Evolutionary conservation across 2,113 vertebrate species (phyloP).

Genomic region (Phyllopteryx taeniolatus): DNA sequence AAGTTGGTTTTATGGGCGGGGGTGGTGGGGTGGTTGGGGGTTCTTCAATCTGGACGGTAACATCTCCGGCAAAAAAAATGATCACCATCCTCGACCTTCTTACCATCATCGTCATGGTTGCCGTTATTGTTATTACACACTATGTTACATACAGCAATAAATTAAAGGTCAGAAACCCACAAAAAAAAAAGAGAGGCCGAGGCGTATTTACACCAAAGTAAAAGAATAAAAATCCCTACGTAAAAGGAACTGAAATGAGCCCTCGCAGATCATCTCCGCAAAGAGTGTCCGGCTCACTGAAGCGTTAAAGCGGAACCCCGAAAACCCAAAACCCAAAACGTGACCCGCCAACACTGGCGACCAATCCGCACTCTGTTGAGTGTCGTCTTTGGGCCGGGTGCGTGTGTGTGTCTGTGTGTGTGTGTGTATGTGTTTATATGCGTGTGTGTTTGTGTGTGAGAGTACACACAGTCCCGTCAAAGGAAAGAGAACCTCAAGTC

Average conservation of each 20-base stretch:
- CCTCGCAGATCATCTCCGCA: conserved; percentile 24
- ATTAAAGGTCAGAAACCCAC: conserved; percentile 55
- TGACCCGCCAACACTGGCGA: background rate
- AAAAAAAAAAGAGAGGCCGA: conserved; percentile 64
- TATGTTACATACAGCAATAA: conserved; percentile 81
- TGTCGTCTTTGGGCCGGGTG: conserved; percentile 53
- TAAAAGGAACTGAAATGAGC: conserved; percentile 20
- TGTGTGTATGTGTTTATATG: background rate
- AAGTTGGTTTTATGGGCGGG: conserved; percentile 75
- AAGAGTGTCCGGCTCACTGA: conserved; percentile 36
- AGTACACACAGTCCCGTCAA: conserved; percentile 41
- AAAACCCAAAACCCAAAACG: background rate
- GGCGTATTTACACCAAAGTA: conserved; percentile 62
- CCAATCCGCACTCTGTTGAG: conserved; percentile 43
- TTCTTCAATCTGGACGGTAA: conserved; percentile 60
- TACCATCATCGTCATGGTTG: conserved; percentile 57
- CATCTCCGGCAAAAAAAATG: conserved; percentile 50
- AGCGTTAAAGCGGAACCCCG: conserved; percentile 36
- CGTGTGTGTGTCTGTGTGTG: conserved; percentile 37
- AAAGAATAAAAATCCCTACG: conserved; percentile 14
- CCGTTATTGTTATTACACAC: conserved; percentile 73
- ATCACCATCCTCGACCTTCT: conserved; percentile 50
- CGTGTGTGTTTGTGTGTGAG: background rate
- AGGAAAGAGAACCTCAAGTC: background rate
- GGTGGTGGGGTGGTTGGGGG: background rate